phyloP scores from a whole-genome alignment of 2,888 invertebrate species.

The Nomada flava region DNA sequence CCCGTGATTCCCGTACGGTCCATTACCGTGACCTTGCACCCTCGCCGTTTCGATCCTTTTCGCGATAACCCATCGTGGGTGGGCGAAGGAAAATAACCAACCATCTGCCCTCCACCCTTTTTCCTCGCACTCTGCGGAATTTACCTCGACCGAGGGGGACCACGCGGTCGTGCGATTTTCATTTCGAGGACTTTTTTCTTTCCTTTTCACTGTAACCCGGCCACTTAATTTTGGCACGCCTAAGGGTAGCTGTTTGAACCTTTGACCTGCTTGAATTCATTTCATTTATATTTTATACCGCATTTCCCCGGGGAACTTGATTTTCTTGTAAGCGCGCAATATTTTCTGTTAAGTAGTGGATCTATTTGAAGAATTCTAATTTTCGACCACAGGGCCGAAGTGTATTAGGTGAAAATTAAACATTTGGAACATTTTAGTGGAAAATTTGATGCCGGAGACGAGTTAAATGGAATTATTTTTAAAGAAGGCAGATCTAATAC shows the following conservation, averaged over 20 bases:
- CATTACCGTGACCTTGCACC: conserved; percentile 73
- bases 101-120: conserved; percentile 5
- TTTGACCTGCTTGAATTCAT: neutral
- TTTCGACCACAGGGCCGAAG: too few relatives aligned
- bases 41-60: conserved; percentile 36
- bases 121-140: neutral
- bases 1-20: conserved; percentile 77
- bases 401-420: too few relatives aligned
- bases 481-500: too few relatives aligned
- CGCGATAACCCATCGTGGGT: conserved; percentile 30
- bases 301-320: too few relatives aligned
- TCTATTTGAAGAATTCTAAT: too few relatives aligned
- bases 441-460: too few relatives aligned
- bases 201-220: neutral
- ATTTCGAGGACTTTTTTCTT: conserved; percentile 1
- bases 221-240: neutral
- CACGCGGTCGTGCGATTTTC: neutral
- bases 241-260: neutral
- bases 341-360: too few relatives aligned
- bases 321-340: too few relatives aligned
- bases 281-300: neutral
- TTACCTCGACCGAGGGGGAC: neutral
- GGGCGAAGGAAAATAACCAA: conserved; percentile 46
- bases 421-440: too few relatives aligned
- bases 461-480: too few relatives aligned